Base-by-base conservation (phyloP, 2,888 invertebrate species). In the Congeria kusceri region DNA sequence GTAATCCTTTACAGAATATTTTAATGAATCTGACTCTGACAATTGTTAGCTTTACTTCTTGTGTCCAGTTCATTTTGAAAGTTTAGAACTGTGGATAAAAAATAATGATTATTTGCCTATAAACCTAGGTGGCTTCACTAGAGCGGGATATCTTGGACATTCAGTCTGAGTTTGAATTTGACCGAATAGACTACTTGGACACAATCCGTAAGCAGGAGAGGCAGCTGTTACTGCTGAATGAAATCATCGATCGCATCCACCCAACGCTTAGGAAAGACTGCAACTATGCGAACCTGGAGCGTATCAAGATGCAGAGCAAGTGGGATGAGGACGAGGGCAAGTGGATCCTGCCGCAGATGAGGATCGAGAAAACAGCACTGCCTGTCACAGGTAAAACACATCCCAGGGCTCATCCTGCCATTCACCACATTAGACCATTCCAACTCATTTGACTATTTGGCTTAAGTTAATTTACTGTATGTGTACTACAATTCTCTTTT, bases 171-270 rank as follows among this genome's bases (percentile, higher is more conserved):
- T 97, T 97, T 93, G 96, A 97, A 92, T 94, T 95, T 69, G 97
- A 97, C 90, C 94, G 97, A 1, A 95, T 96, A n/a, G 97, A 97
- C 91, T 97, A 97, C 91, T 93, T 97, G 81, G 97, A 97, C 89
- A 96, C 96, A 0, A 96, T 97, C 44, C 94, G 97, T 23, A 95
- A 95, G 84, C 96, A 96, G 87, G 96, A 96, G 72, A 95, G 95
- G 81, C 95, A 96, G 87, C 91, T 96, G 27, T 96, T 96, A 91
- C 94, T 97, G 57, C 93, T 96, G 82, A 95, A 95, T 70, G 86
- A 89, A 13, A 75, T 93, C 23, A 80, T 93, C 5, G 92, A 92
- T 15, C 86, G 89, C 56, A 95, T 96, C 5, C 95, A 96, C 67
- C 96, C 96, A 0, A 95, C 96, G 56, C 93, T 97, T 29, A 95